Base-by-base conservation (phyloP, 2,113 vertebrate genomes). In the Toxotes chatareus region DNA sequence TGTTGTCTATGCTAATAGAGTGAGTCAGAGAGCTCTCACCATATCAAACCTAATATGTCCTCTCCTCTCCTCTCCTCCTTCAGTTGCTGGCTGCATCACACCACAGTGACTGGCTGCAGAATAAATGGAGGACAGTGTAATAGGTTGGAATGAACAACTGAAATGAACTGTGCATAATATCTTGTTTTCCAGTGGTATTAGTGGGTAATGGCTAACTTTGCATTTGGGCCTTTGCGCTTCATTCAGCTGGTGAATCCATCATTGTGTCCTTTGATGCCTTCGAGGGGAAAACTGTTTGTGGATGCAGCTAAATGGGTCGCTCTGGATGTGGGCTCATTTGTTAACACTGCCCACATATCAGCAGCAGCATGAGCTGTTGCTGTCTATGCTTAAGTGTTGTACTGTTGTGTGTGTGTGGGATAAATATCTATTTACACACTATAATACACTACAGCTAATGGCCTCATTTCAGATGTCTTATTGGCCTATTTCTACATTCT, bases 21-120 rank as follows among this genome's bases (percentile, higher is more conserved):
- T 83, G 74, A 80, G 74, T 75, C 66, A 46, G 61, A 75, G n/a
- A 51, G 73, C 69, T 84, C 49, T 79, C 66, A 88, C 78, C 65
- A 70, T 57, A 81, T 82, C 0, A 75, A 80, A 73, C 21, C 13
- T 46, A 55, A 2, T 13, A 66, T 46, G 11, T 73, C 66, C n/a
- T 17, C 32, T 49, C 27, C 61, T 44, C 34, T 36, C 21, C 16
- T 40, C 62, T 72, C 0, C 23, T 49, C 47, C 38, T 40, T 8
- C 38, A 8, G 23, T 40, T 27, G 6, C 51, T 67, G 34, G n/a
- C 55, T 12, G 40, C 64, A 71, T 66, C 34, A n/a, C n/a, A 61
- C 38, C 57, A 34, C 65, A 65, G 0, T 27, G 47, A 53, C 67
- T 40, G 9, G 56, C 46, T 51, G 46, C 55, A 59, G 19, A 73